phyloP scores from a whole-genome alignment of 2,888 invertebrate genomes.

The Lampropteryx suffumata region DNA sequence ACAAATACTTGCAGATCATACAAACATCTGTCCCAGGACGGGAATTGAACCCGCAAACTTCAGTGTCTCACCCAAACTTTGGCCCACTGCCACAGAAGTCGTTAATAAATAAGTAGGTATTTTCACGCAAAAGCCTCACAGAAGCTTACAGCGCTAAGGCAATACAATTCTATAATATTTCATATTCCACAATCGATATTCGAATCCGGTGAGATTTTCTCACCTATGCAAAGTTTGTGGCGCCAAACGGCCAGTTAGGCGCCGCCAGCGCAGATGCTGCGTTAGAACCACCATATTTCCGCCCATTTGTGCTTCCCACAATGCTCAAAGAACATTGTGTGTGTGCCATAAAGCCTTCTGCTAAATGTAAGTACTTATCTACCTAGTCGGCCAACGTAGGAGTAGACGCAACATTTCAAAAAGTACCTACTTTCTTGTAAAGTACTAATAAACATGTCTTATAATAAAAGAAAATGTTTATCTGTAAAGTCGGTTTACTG shows the following conservation, averaged over 20 bases:
- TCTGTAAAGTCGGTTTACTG: too few species aligned
- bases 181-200: slow-evolving; percentile 35
- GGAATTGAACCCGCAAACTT: too few species aligned
- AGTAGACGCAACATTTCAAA: slow-evolving; percentile 61
- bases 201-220: slow-evolving; percentile 68
- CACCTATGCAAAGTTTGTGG: slow-evolving; percentile 62
- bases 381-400: slow-evolving; percentile 54
- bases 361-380: too few species aligned
- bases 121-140: slow-evolving; percentile 8
- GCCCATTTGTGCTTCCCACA: slow-evolving; percentile 74
- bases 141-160: slow-evolving; percentile 32
- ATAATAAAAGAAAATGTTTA: too few species aligned
- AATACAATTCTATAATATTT: slow-evolving; percentile 12
- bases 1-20: too few species aligned
- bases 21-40: too few species aligned
- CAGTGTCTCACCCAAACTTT: too few species aligned
- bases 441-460: too few species aligned
- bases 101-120: too few species aligned
- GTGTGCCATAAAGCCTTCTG: slow-evolving; percentile 47
- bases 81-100: too few species aligned
- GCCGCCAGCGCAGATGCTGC: slow-evolving; percentile 62
- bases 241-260: slow-evolving; percentile 63
- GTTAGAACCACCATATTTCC: slow-evolving; percentile 55
- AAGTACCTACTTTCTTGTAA: too few species aligned
- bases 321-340: slow-evolving; percentile 50